phyloP scores from a whole-genome alignment of 2,113 vertebrate genomes.

The Sitta europaea region DNA sequence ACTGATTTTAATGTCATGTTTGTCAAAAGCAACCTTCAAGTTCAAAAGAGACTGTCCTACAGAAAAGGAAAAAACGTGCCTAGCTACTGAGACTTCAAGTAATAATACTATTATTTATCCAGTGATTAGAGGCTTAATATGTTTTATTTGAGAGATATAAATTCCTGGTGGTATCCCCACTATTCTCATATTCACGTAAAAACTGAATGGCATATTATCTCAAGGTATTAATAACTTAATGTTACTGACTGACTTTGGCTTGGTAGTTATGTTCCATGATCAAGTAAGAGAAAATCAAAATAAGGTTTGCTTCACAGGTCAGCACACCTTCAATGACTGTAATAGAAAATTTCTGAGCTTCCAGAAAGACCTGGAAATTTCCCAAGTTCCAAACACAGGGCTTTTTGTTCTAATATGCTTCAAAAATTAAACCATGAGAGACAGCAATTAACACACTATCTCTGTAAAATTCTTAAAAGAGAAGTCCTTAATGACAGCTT shows the following conservation, averaged over 20 bases:
- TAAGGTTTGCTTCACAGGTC: background rate
- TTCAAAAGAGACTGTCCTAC: background rate
- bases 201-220: background rate
- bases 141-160: background rate
- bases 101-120: background rate
- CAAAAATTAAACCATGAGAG: background rate
- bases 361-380: background rate
- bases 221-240: background rate
- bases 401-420: background rate
- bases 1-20: background rate
- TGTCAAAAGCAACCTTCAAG: background rate
- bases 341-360: background rate
- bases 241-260: background rate
- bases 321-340: background rate
- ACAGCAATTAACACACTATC: background rate
- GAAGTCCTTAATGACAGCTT: background rate
- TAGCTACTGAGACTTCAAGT: background rate
- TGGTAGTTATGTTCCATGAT: background rate
- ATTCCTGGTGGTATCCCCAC: background rate
- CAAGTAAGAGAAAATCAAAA: background rate
- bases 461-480: background rate
- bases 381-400: background rate
- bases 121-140: background rate
- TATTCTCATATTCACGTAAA: background rate
- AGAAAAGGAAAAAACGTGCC: background rate